Base-by-base conservation (phyloP, 2,797 vertebrate species). In the Micromesistius poutassou region DNA sequence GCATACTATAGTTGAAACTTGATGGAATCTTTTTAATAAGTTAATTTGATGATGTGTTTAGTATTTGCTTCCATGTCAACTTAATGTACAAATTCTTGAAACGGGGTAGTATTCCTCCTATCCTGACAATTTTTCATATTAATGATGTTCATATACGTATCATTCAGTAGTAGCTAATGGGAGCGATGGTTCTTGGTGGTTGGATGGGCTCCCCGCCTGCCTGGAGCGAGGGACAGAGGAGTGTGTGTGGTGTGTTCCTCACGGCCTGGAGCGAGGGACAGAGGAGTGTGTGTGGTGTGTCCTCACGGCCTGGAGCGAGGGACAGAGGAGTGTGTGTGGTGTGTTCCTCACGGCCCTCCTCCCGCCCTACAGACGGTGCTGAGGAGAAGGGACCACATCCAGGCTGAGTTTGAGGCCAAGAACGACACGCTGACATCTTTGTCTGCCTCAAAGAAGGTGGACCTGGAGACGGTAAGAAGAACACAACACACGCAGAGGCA, bases 341-440 rank as follows among this genome's bases (percentile, higher is more conserved):
- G 30, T 72, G 71, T 72, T 22, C 6, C 38, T 14, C 5, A 0
- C 10, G 1, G 19, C 79, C 1, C 55, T 7, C 30, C 36, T 10
- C 0, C 81, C 10, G 77, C 78, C 35, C 83, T 81, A 72, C 50
- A 99, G 98, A 93, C 94, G 22, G 97, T 97, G 80, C 89, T 97
- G 92, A 96, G 93, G 89, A 95, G 97, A 82, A 94, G 98, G 93
- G 98, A 99, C 93, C 95, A 95, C 91, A 96, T 98, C 83, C 98
- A 99, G 91, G 93, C 94, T 0, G 96, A 98, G 81, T 93, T 95
- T 0, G 96, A 99, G 83, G 93, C 93, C 83, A 98, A 93, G 93
- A 92, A 92, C 2, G 97, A 98, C 76, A 90, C 94, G 71, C 85
- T 97, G 84, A 87, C 87, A 5, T 33, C 70, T 71, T 33, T 7